A percentile compares a stretch with the other conserved stretches of the same genome.
Conservation (phyloP, 2,113 vertebrate genomes). For the Forbesichthys papilliferus region DNA sequence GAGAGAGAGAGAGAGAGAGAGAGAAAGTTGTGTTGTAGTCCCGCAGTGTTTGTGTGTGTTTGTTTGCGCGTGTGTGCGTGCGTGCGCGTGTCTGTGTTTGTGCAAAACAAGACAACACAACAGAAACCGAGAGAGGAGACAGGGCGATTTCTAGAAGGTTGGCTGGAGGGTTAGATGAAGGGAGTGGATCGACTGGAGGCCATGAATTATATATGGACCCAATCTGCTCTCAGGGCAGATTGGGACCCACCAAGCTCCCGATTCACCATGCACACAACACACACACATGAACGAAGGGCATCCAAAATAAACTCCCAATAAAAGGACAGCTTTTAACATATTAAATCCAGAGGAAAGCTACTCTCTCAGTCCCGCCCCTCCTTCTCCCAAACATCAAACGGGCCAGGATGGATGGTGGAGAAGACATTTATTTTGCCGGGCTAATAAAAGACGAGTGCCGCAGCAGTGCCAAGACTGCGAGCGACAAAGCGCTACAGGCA, state of each 20-base stretch:
- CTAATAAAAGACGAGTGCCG: slow-evolving; percentile 71
- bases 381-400: slow-evolving; percentile 73
- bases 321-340: slow-evolving; percentile 78
- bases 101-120: background rate
- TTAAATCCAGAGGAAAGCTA: slow-evolving; percentile 76
- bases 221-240: slow-evolving; percentile 76
- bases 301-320: slow-evolving; percentile 62
- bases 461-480: slow-evolving; percentile 70
- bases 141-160: background rate
- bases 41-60: background rate
- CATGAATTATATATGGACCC: slow-evolving; percentile 83
- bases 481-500: slow-evolving; percentile 74
- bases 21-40: too few relatives aligned
- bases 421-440: slow-evolving; percentile 76
- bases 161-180: slow-evolving; percentile 40
- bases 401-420: slow-evolving; percentile 64
- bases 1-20: background rate
- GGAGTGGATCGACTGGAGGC: slow-evolving; percentile 71
- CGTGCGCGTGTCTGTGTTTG: background rate
- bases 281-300: slow-evolving; percentile 27
- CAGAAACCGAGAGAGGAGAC: background rate
- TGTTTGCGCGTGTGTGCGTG: background rate
- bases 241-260: slow-evolving; percentile 64
- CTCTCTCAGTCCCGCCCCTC: slow-evolving; percentile 45
- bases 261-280: slow-evolving; percentile 51